These are phyloP conservation scores for Leuciscus idus DNA, from an alignment of 2,113 vertebrate species.

Conservation along the genomic window DNA sequence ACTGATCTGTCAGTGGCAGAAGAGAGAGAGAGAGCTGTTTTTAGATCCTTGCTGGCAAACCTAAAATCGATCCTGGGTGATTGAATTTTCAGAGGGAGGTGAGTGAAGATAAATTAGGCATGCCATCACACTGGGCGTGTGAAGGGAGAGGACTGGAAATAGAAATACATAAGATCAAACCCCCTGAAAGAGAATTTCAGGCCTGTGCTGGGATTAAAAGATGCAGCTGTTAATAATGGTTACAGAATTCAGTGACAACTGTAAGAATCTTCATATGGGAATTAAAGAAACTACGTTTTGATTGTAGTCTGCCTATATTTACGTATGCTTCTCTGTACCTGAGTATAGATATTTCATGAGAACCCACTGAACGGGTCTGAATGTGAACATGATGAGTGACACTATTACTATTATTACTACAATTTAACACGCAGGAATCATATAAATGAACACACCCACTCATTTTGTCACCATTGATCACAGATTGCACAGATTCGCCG, in stretches of 20 bases:
- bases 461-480: conserved; percentile 42
- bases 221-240: background rate
- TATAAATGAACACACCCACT: conserved; percentile 33
- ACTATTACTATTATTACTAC: conserved; percentile 22
- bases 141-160: conserved; percentile 18
- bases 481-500: conserved; percentile 29
- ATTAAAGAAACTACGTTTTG: background rate
- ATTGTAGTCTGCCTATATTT: background rate
- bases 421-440: conserved; percentile 6
- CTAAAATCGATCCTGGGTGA: conserved; percentile 49
- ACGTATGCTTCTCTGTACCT: conserved; percentile 6
- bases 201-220: conserved; percentile 3
- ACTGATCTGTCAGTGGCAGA: conserved; percentile 44
- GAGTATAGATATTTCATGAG: background rate
- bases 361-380: background rate
- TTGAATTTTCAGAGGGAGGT: conserved; percentile 53
- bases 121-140: conserved; percentile 45
- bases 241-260: conserved; percentile 7
- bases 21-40: conserved; percentile 51
- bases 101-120: conserved; percentile 57
- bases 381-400: conserved; percentile 29
- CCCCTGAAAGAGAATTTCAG: background rate
- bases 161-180: conserved; percentile 29
- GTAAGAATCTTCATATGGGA: background rate
- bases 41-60: conserved; percentile 45